Base-by-base conservation (phyloP, 2,797 vertebrate genomes). In the Parotocinclus haroldoi region DNA sequence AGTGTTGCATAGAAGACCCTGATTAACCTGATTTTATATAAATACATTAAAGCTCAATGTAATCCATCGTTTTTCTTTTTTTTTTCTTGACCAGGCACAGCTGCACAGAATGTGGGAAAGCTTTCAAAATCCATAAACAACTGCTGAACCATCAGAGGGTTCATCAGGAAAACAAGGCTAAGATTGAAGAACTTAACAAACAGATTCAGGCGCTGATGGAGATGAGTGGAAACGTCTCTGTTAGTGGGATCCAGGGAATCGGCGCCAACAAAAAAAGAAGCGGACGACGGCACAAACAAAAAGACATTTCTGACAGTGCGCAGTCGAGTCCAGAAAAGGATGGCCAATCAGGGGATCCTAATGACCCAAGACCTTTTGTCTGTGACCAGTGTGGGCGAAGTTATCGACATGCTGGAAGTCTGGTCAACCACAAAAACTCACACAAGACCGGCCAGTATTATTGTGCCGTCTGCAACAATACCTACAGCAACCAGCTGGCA, bases 101-200 rank as follows among this genome's bases (percentile, higher is more conserved):
- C 49, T 92, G 91, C 50, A 74, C 86, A 10, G 89, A 91, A 84
- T 92, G 91, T 77, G 93, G 92, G 44, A 95, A 95, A 80, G 92
- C 93, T 39, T 96, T 95, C 77, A 94, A 95, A 76, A 93, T 77
- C 76, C 93, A 81, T 84, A 87, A 96, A 87, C 89, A 92, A 79
- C 87, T 96, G 27, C 76, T 93, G 75, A 95, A 92, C 78, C 94
- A 96, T 83, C 87, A 92, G 65, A 89, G 89, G 60, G 91, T 91
- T 74, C 94, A 96, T 82, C 91, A 75, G 85, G 92, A 85, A 86
- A 93, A 91, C 81, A 84, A 81, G 73, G 84, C 83, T 66, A 89
- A 88, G 78, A 89, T 88, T 77, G 87, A 88, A 75, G 88, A 91
- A 72, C 86, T 92, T 60, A 91, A 89, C 81, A 82, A 86, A 85